Evolutionary conservation across 1,140 invertebrate species (phyloP).

Genomic region (Dendroctonus valens): DNA sequence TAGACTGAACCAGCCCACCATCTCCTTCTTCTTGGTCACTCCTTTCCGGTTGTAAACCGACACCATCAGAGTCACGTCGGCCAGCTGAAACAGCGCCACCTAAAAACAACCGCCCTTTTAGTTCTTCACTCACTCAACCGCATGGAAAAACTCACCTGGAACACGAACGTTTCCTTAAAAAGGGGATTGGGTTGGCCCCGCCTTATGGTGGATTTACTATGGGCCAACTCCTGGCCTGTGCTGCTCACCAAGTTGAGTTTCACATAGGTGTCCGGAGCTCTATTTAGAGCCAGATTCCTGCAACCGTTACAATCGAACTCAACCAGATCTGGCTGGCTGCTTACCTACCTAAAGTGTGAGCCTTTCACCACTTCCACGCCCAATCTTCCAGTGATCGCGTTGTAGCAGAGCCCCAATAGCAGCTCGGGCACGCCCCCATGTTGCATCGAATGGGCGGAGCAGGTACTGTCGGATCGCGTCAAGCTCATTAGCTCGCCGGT

Average conservation of each 20-base stretch:
- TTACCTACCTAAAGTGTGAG: slow-evolving; percentile 76
- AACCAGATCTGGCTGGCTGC: background rate
- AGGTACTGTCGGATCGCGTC: slow-evolving; percentile 86
- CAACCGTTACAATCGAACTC: slow-evolving; percentile 26
- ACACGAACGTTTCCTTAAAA: slow-evolving; percentile 95
- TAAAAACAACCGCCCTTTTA: slow-evolving; percentile 44
- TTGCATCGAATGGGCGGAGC: slow-evolving; percentile 88
- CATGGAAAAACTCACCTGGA: slow-evolving; percentile 66
- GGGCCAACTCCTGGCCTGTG: slow-evolving; percentile 87
- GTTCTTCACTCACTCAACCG: background rate
- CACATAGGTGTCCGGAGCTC: slow-evolving; percentile 90
- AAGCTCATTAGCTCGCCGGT: slow-evolving; percentile 70
- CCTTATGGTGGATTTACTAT: slow-evolving; percentile 86
- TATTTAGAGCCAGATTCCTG: slow-evolving; percentile 68
- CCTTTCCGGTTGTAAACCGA: slow-evolving; percentile 89
- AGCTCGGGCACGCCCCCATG: slow-evolving; percentile 88
- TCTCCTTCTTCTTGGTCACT: slow-evolving; percentile 90
- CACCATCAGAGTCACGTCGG: slow-evolving; percentile 92
- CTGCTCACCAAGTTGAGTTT: slow-evolving; percentile 89
- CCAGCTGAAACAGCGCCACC: slow-evolving; percentile 92
- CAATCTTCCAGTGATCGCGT: slow-evolving; percentile 87
- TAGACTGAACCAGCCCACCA: slow-evolving; percentile 94
- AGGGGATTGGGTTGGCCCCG: slow-evolving; percentile 91
- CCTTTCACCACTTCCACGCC: slow-evolving; percentile 93
- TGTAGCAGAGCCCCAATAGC: slow-evolving; percentile 85